Conservation (phyloP, 2,113 vertebrate species). For the Machaerirhynchus nigripectus region DNA sequence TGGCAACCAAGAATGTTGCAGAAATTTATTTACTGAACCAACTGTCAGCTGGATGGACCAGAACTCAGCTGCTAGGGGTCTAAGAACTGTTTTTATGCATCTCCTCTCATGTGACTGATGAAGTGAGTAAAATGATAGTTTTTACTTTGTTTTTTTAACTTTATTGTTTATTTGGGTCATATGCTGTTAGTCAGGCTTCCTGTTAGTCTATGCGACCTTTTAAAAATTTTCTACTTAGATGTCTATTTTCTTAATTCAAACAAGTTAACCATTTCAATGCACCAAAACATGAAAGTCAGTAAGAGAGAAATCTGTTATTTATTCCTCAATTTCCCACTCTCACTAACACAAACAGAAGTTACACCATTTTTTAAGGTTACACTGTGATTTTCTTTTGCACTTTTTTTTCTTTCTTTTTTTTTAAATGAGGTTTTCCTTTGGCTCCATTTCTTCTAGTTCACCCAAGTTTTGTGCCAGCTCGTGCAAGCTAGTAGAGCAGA, state of each 20-base stretch:
- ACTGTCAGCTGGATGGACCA: background rate
- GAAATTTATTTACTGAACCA: background rate
- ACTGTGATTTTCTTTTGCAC: background rate
- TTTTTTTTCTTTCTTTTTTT: background rate
- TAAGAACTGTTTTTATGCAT: background rate
- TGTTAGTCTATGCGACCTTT: background rate
- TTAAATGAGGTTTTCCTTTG: background rate
- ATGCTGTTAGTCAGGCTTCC: background rate
- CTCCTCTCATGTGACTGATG: background rate
- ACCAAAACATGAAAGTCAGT: background rate
- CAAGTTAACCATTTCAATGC: background rate
- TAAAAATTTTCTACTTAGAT: background rate
- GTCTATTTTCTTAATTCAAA: background rate
- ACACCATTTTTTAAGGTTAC: background rate
- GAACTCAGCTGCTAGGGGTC: background rate
- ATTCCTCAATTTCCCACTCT: background rate
- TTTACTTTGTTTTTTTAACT: background rate
- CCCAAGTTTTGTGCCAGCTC: background rate
- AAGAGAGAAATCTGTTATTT: background rate
- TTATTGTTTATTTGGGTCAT: background rate
- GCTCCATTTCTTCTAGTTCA: background rate
- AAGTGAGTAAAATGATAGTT: background rate
- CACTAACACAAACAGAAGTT: background rate
- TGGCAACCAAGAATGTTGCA: background rate
- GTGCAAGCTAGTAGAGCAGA: background rate